A percentile compares a stretch with the other conserved stretches of the same genome.
These are phyloP conservation scores for Avahi laniger DNA, from an alignment of 2,797 vertebrate species.

Conservation along the genomic window DNA sequence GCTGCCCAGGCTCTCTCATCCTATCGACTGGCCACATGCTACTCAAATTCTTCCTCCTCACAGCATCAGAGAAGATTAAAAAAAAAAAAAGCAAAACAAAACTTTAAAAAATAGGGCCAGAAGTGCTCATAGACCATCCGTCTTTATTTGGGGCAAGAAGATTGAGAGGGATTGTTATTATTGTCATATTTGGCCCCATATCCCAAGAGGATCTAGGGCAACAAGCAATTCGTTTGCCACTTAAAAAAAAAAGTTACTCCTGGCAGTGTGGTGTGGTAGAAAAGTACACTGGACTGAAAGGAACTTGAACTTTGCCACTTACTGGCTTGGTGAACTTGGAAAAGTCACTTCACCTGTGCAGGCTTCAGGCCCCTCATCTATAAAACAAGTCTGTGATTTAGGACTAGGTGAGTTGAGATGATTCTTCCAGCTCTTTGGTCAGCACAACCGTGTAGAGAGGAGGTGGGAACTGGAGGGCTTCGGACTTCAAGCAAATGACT, in stretches of 20 bases:
- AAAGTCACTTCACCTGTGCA: not conserved
- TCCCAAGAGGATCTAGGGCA: not conserved
- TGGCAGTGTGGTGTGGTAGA: not conserved
- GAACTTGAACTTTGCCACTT: not conserved
- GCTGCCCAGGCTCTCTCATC: not conserved
- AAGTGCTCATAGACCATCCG: not conserved
- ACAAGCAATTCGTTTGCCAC: not conserved
- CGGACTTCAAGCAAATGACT: not conserved
- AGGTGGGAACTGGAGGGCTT: not conserved
- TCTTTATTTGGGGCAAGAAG: conserved; percentile 17
- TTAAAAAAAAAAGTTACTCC: not conserved
- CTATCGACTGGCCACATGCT: not conserved
- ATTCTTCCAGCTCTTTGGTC: not conserved
- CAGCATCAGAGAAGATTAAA: not conserved
- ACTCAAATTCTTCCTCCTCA: not conserved
- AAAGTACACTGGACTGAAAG: not conserved
- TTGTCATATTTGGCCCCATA: not conserved
- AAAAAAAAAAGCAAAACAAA: too few relatives aligned
- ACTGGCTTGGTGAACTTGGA: not conserved
- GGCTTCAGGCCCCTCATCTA: not conserved
- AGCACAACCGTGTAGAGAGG: not conserved
- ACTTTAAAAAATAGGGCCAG: not conserved
- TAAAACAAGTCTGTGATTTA: not conserved
- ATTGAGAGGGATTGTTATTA: not conserved
- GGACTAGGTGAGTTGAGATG: not conserved